A percentile compares a stretch with the other conserved stretches of the same genome.
phyloP scores from a whole-genome alignment of 2,888 invertebrate species.

The Esperia sulphurella region DNA sequence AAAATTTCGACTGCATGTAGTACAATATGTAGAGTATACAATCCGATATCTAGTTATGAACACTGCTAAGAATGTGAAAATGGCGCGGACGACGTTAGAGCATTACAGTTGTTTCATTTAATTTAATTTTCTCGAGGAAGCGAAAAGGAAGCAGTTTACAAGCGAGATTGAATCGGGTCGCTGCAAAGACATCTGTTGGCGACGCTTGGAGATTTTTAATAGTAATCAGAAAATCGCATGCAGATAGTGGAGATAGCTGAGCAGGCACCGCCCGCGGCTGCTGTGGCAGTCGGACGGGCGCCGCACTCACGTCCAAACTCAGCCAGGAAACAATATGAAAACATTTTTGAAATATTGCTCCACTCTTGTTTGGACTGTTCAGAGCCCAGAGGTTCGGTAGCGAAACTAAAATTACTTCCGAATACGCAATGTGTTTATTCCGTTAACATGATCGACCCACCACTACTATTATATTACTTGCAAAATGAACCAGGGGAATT shows the following conservation, averaged over 20 bases:
- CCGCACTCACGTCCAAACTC: not conserved
- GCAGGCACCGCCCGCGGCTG: not conserved
- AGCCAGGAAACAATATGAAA: not conserved
- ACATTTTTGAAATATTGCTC: not conserved
- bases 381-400: too few relatives aligned
- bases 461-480: too few relatives aligned
- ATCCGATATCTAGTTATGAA: too few relatives aligned
- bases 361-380: too few relatives aligned
- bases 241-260: not conserved
- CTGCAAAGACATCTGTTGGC: constrained; percentile 42
- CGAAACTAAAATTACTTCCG: too few relatives aligned
- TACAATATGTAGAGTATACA: too few relatives aligned
- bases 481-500: too few relatives aligned
- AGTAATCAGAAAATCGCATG: constrained; percentile 34
- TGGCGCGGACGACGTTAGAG: too few relatives aligned
- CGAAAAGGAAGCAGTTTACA: constrained; percentile 43
- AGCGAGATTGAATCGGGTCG: constrained; percentile 41
- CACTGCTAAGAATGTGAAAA: too few relatives aligned
- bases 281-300: not conserved
- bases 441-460: too few relatives aligned
- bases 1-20: too few relatives aligned
- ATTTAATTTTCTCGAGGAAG: constrained; percentile 41
- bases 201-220: constrained; percentile 50
- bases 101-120: not conserved
- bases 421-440: too few relatives aligned